Evolutionary conservation across 2,888 invertebrate genomes (phyloP), one percentile per base, ranked within the genome.

Genomic region (Pseudanteris insignis): DNA sequence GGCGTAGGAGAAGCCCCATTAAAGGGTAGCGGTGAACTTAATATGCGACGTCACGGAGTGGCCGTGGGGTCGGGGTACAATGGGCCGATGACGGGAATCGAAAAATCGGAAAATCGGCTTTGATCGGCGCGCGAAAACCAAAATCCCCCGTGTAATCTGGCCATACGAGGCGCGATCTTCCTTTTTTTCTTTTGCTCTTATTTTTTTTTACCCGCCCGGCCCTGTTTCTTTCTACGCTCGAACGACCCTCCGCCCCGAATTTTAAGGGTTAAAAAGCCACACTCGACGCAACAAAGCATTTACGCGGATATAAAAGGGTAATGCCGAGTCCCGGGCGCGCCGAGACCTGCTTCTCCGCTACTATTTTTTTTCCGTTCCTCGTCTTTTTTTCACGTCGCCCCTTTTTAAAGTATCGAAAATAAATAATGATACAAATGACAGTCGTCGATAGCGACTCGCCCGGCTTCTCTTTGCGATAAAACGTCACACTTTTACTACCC

Each of bases 31-130:
- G 63, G 69, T 70, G 4, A 6, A 18, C 71, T 72, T 71, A 72
- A 76, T 76, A 77, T 76, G 76, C 77, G 69, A 72, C 69, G 72
- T 77, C 75, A 72, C 74, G 74, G 69, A 74, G 67, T 67, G 63
- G 63, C 60, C 57, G 26, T 18, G 63, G 65, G 63, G 59, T 47
- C 30, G 21, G 43, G 60, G 67, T 68, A 76, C 76, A 76, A 76
- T 76, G 70, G 70, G 64, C 70, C 75, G 76, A 77, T 77, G 76
- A 75, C 67, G 71, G 60, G 73, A 69, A 71, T 72, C 69, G 70
- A 67, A 67, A 77, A 78, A 79, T 79, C 78, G 74, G 75, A 73
- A 79, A 80, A 80, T 79, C 79, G 77, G 79, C 77, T 79, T 79
- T 79, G 64, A 72, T 67, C 70, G 72, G 68, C 67, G 71, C 72